Evolutionary conservation across 2,888 invertebrate species (phyloP).

Genomic region (Cyrtodaria siliqua): DNA sequence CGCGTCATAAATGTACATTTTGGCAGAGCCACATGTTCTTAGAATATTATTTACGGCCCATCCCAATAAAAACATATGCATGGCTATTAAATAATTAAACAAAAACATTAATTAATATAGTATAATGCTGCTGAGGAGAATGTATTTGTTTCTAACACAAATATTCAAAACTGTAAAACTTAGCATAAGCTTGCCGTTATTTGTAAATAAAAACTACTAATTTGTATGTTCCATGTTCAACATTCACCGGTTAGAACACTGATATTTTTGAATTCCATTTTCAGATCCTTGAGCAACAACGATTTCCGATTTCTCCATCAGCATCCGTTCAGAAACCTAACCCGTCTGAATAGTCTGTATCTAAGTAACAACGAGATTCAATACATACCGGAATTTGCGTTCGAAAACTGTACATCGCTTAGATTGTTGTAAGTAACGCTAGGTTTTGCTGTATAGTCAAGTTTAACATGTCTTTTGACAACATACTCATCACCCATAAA

Average conservation of each 20-base stretch:
- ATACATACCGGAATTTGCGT: constrained; percentile 72
- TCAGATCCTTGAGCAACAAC: constrained; percentile 66
- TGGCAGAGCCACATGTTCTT: too few species aligned
- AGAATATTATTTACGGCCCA: neutral
- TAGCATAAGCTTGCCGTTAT: too few species aligned
- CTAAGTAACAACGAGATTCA: constrained; percentile 71
- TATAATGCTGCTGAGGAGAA: neutral
- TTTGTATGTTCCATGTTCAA: too few species aligned
- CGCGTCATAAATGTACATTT: too few species aligned
- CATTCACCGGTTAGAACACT: neutral
- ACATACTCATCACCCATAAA: too few species aligned
- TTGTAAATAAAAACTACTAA: too few species aligned
- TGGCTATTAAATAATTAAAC: too few species aligned
- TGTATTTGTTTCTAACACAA: neutral
- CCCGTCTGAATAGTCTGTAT: constrained; percentile 46
- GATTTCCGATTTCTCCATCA: constrained; percentile 73
- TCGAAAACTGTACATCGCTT: constrained; percentile 67
- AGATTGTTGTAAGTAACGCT: constrained; percentile 62
- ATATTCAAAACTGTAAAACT: neutral
- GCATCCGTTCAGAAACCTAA: constrained; percentile 71
- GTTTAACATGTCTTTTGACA: too few species aligned
- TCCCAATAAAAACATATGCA: neutral
- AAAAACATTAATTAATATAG: neutral
- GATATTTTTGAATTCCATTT: constrained; percentile 3
- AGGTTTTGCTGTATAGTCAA: too few species aligned